Base-by-base conservation (phyloP, 92 coral and sea anemone genomes). In the Siderastrea radians region DNA sequence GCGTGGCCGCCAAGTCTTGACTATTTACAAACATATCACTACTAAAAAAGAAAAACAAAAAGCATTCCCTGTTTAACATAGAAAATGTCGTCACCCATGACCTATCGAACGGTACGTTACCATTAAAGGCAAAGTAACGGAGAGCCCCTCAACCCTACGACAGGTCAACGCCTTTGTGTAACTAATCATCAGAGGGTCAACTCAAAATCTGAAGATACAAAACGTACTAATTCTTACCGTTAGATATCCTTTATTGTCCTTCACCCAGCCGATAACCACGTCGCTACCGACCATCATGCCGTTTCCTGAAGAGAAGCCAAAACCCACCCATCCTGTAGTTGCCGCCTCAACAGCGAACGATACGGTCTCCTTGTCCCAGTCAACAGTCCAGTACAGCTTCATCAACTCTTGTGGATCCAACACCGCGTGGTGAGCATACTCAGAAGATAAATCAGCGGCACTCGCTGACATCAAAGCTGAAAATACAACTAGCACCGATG, bases 271-370 rank as follows among this genome's bases (percentile, higher is more conserved):
- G 15, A 93, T 83, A 38, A 93, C 94, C 60, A 93, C 65, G 68
- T 93, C 96, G 53, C 91, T 87, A 46, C 89, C 91, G 38, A 57
- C 75, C 96, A 93, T 93, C 75, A 52, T 90, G 2, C 96, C 96
- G 46, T 83, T 87, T 3, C 94, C 94, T 10, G 93, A 77, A 58
- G 96, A 90, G 46, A 93, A 76, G 45, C 96, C 96, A 49, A 93
- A 90, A 3, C 96, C 96, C 12, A 93, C 90, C 96, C 96, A 93
- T 45, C 96, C 96, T 15, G 92, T 87, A 49, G 96, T 88, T 43
- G 72, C 91, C 46, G 87, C 96, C 74, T 90, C 93, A 19, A 93
- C 74, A 58, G 96, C 96, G 61, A 93, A 90, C 63, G 90, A 86
- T 4, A 93, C 89, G 11, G 75, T 50, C 4, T 87, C 81, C 12